Base-by-base conservation (phyloP, 2,797 vertebrate species). In the Lateolabrax maculatus region DNA sequence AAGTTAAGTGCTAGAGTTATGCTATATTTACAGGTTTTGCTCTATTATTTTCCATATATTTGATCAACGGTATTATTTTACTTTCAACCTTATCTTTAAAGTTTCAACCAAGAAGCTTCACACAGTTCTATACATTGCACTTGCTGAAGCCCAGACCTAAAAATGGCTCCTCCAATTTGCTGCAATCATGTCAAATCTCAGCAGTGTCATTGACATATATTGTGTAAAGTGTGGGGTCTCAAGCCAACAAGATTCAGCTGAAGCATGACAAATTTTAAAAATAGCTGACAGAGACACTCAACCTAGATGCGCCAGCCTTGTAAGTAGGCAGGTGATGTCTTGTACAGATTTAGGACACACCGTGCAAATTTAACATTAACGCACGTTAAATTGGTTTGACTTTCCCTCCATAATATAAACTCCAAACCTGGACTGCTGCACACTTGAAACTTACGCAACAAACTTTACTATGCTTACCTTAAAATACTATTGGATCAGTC, bases 201-300 rank as follows among this genome's bases (percentile, higher is more conserved):
- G 72, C 68, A 63, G 75, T 57, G 49, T 60, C 73, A 72, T 48
- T 83, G 80, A 62, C 51, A 72, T 49, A 61, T 57, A 61, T 61
- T 80, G 55, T 18, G 27, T 83, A 60, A 58, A 71, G 43, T 74
- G 34, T 57, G 43, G 80, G 12, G 25, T 81, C 69, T 69, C 55
- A 77, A 75, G 39, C 80, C 56, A 48, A 75, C 57, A 61, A 58
- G 74, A 83, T 80, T 76, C 69, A 75, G 82, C 84, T 78, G 80
- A 86, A 79, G 86, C 78, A 31, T 83, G 81, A 80, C 71, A 69
- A 78, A 83, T 78, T 79, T 77, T 67, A 67, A 89, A 90, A 93
- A 90, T 84, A 89, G 85, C 86, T 87, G 88, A 91, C 87, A 88
- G 85, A 90, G 82, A 92, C 75, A 78, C 66, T 85, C 86, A 87